Conservation (phyloP, 2,797 vertebrate genomes). For the Trematomus bernacchii region DNA sequence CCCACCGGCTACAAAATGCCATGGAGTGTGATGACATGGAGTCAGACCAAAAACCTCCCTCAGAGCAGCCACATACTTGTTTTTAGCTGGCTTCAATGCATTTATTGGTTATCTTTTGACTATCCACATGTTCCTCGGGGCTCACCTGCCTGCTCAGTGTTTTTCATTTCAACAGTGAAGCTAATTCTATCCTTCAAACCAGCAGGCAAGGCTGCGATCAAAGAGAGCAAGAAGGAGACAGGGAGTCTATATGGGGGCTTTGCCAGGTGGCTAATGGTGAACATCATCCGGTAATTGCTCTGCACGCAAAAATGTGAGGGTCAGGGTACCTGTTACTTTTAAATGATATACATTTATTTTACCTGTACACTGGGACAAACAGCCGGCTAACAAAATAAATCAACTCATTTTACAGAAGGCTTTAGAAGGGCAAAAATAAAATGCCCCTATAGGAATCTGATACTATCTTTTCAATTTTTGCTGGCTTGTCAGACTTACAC, state of each 20-base stretch:
- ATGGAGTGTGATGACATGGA: not conserved
- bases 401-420: conserved; percentile 18
- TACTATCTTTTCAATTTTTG: conserved; percentile 1
- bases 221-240: conserved; percentile 58
- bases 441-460: not conserved
- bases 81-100: not conserved
- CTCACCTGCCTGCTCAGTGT: not conserved
- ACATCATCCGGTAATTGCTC: conserved; percentile 69
- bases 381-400: conserved; percentile 32
- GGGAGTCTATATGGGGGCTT: conserved; percentile 58
- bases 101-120: not conserved
- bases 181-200: conserved; percentile 59
- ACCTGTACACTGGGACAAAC: conserved; percentile 13
- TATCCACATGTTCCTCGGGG: not conserved
- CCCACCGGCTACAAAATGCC: not conserved
- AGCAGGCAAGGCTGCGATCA: conserved; percentile 65
- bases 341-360: conserved; percentile 62
- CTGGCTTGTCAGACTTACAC: not conserved
- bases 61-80: not conserved
- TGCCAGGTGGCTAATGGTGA: conserved; percentile 75
- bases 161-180: conserved; percentile 58
- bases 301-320: conserved; percentile 65
- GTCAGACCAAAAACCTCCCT: not conserved
- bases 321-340: conserved; percentile 42
- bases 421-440: not conserved